Evolutionary conservation across 2,888 invertebrate species (phyloP).

Genomic region (Drosophila mercatorum): DNA sequence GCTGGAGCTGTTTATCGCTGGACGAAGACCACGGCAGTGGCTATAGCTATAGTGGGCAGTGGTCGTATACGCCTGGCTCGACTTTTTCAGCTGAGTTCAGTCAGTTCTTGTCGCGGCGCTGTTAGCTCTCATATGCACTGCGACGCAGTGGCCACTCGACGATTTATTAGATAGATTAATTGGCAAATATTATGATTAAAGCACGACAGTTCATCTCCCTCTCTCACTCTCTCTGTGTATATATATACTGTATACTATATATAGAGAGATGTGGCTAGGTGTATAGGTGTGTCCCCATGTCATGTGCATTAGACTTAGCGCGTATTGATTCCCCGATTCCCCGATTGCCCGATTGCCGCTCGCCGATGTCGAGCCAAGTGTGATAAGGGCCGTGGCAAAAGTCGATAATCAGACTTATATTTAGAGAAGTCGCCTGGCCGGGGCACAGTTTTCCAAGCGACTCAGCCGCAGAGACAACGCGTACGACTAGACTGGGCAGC

Average conservation of each 20-base stretch:
- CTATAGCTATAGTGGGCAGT: not conserved
- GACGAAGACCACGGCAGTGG: not conserved
- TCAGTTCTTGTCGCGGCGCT: not conserved
- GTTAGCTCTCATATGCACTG: not conserved
- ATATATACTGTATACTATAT: not conserved
- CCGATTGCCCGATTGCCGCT: not conserved
- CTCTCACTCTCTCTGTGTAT: constrained; percentile 2
- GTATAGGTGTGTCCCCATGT: not conserved
- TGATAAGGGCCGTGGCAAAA: constrained; percentile 47
- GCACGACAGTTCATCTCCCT: constrained; percentile 16
- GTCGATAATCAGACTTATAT: constrained; percentile 60
- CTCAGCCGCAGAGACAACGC: constrained; percentile 25
- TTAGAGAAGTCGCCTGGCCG: constrained; percentile 52
- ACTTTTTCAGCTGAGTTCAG: not conserved
- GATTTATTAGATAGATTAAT: constrained; percentile 48
- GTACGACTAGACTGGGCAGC: not conserved
- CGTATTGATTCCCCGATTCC: constrained; percentile 7
- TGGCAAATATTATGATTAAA: constrained; percentile 39
- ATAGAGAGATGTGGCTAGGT: too few relatives aligned
- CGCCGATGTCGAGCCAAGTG: constrained; percentile 15
- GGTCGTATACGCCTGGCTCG: not conserved
- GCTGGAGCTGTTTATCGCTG: constrained; percentile 22
- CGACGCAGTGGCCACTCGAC: constrained; percentile 38
- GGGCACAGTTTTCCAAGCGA: constrained; percentile 66
- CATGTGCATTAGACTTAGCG: constrained; percentile 30